Base-by-base conservation (phyloP, 2,113 vertebrate genomes). In the Peromyscus leucopus region DNA sequence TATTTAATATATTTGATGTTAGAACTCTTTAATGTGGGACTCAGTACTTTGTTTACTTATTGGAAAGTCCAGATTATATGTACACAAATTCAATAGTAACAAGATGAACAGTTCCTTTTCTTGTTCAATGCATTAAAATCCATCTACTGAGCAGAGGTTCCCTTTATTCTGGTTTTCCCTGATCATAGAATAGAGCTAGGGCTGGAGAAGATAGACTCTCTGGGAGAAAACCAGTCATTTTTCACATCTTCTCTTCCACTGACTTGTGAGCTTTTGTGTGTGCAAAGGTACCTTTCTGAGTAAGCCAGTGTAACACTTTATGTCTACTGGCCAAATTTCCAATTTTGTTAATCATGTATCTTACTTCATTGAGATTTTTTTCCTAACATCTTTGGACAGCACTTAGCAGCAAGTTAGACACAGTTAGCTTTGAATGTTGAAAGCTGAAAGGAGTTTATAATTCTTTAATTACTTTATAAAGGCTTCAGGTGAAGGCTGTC, bases 391-490 rank as follows among this genome's bases (percentile, higher is more conserved):
- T 84, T 96, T 24, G 2, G 26, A 46, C 9, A 57, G 7, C 48
- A 69, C 59, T 88, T 93, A 93, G 16, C 42, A 91, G 28, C 10
- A 46, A 26, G 9, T 36, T 96, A 74, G 51, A 7, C 89, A 95
- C 63, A 92, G 67, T 90, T 88, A 61, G 10, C 4, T 87, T 93
- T 90, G 55, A 72, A 74, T 87, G 75, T 17, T 82, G 48, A 57
- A 91, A 51, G 2, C 42, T 61, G 15, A n/a, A 87, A 71, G 17
- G 39, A 42, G n/a, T 80, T 83, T 76, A 31, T 0, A 76, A 69
- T 55, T 7, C 39, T 86, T 91, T 91, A 39, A 75, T 82, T 76
- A 78, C 76, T 94, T 91, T 86, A 31, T 59, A 92, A 95, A 79
- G 24, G 59, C 19, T 8, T 22, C 19, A 6, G 36, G 6, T 91